phyloP scores from a whole-genome alignment of 2,113 vertebrate genomes.

The Sciurus niger region DNA sequence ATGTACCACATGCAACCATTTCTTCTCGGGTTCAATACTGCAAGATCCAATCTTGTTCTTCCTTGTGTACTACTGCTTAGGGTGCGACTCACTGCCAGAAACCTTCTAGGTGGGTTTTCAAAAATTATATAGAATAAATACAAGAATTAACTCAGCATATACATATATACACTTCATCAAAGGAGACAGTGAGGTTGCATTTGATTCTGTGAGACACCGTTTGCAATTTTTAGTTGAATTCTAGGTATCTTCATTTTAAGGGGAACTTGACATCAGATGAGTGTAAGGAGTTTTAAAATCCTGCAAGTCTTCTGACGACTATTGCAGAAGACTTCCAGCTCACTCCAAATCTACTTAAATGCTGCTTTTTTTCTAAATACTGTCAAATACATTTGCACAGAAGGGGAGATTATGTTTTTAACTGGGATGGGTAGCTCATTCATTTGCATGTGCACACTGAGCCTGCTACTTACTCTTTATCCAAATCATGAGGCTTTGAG shows the following conservation, averaged over 20 bases:
- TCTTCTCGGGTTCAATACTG: background rate
- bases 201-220: conserved; percentile 20
- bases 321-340: background rate
- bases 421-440: background rate
- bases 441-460: background rate
- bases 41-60: background rate
- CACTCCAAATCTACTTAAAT: conserved; percentile 50
- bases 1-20: background rate
- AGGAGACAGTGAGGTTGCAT: background rate
- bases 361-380: conserved; percentile 29
- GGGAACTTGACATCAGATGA: background rate
- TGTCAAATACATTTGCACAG: conserved; percentile 45
- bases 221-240: conserved; percentile 27
- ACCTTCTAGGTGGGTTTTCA: background rate
- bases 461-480: background rate
- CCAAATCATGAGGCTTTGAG: conserved; percentile 18
- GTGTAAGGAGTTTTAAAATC: background rate
- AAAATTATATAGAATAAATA: conserved; percentile 35
- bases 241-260: conserved; percentile 7
- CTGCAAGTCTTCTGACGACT: conserved; percentile 21
- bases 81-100: background rate
- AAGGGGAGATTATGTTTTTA: background rate
- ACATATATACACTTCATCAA: background rate
- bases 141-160: background rate
- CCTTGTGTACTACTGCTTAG: background rate